phyloP scores from a whole-genome alignment of 1,140 invertebrate species.

The Maniola jurtina region DNA sequence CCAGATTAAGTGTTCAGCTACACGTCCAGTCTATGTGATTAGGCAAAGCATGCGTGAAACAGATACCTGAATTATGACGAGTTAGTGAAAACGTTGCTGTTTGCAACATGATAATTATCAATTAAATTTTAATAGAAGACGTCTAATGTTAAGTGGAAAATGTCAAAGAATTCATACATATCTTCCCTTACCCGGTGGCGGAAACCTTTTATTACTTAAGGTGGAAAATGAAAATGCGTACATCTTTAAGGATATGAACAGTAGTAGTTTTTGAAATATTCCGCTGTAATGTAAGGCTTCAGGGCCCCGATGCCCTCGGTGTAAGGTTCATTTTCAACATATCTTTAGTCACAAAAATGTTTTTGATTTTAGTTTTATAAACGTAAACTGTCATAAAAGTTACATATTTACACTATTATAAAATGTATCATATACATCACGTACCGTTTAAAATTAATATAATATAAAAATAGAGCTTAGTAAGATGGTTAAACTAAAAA shows the following conservation, averaged over 20 bases:
- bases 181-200: constrained; percentile 23
- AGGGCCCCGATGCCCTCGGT: background rate
- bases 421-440: constrained; percentile 75
- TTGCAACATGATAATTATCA: constrained; percentile 25
- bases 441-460: constrained; percentile 63
- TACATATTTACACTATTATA: constrained; percentile 76
- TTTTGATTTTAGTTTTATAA: constrained; percentile 31
- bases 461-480: constrained; percentile 76
- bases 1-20: constrained; percentile 75
- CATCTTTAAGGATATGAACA: background rate
- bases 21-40: constrained; percentile 75
- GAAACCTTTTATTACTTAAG: background rate
- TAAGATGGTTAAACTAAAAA: constrained; percentile 70
- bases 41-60: constrained; percentile 75
- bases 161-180: constrained; percentile 34
- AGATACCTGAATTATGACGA: constrained; percentile 53
- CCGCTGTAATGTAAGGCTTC: constrained; percentile 6
- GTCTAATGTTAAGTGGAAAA: constrained; percentile 24
- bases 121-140: constrained; percentile 28
- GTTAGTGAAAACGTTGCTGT: constrained; percentile 35
- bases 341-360: constrained; percentile 40
- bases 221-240: background rate
- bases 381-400: constrained; percentile 52
- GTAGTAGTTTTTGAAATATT: constrained; percentile 8
- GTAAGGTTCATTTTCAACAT: constrained; percentile 37